phyloP scores from a whole-genome alignment of 2,113 vertebrate species.

The Amphiprion ocellaris region DNA sequence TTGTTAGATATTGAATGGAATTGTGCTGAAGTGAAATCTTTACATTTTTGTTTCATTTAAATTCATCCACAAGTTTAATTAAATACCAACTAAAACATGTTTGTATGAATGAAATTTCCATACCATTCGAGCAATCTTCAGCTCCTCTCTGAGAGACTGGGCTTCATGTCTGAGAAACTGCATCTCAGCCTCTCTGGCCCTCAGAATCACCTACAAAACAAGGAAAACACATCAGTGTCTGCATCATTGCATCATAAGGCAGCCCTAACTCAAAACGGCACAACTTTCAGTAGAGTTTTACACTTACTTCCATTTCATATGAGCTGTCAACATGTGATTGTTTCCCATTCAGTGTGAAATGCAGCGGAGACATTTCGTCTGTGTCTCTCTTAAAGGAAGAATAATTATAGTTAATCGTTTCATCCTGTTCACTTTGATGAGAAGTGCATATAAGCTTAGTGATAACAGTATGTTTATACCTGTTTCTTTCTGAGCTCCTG shows the following conservation, averaged over 20 bases:
- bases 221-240: neutral
- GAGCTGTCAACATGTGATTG: constrained; percentile 82
- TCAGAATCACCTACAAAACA: constrained; percentile 87
- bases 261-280: no score
- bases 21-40: neutral
- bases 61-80: neutral
- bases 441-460: neutral
- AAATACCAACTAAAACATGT: neutral
- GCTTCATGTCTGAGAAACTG: constrained; percentile 95
- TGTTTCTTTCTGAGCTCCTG: constrained; percentile 92
- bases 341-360: constrained; percentile 86
- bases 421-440: no score
- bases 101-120: neutral
- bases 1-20: neutral
- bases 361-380: constrained; percentile 86
- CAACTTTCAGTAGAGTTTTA: no score
- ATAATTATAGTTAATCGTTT: no score
- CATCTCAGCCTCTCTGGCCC: constrained; percentile 93
- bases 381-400: constrained; percentile 78
- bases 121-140: constrained; percentile 91
- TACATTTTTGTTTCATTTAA: neutral
- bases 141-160: constrained; percentile 90
- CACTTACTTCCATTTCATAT: constrained; percentile 90
- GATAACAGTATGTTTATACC: constrained; percentile 74
- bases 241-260: no score